These are phyloP conservation scores for Grantiella picta DNA, from an alignment of 2,113 vertebrate species.

Conservation along the genomic window DNA sequence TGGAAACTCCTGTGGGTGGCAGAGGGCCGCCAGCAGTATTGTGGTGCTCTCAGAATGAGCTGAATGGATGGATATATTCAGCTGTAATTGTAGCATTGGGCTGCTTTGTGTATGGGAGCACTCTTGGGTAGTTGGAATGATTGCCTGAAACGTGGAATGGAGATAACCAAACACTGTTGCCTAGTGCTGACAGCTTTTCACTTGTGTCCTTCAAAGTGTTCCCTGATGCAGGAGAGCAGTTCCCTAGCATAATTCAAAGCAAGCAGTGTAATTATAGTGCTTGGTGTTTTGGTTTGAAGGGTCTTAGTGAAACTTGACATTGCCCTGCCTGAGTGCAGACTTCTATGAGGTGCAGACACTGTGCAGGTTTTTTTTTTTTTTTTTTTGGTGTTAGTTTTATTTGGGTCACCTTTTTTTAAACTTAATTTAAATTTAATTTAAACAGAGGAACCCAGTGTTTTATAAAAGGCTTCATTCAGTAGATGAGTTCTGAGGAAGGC, in stretches of 20 bases:
- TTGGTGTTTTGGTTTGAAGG: not conserved
- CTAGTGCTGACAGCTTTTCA: not conserved
- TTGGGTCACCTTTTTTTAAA: not conserved
- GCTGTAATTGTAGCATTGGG: not conserved
- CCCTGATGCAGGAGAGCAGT: not conserved
- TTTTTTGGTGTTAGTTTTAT: not conserved
- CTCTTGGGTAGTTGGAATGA: not conserved
- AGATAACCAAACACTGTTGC: not conserved
- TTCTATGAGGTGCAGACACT: not conserved
- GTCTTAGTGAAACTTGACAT: not conserved
- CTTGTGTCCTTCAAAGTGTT: not conserved
- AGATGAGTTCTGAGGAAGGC: not conserved
- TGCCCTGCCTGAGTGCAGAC: not conserved
- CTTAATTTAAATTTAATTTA: no score
- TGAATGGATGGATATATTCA: not conserved
- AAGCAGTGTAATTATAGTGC: not conserved
- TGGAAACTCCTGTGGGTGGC: not conserved
- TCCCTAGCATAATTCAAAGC: not conserved
- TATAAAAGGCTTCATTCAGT: not conserved
- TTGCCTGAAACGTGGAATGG: not conserved
- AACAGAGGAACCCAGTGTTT: not conserved
- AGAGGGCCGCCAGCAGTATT: not conserved
- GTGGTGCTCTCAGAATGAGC: not conserved
- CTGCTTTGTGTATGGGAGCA: not conserved
- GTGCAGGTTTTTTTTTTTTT: no score